Evolutionary conservation across 2,113 vertebrate genomes (phyloP), one percentile per base, ranked within the genome.

Genomic region (Upupa epops): DNA sequence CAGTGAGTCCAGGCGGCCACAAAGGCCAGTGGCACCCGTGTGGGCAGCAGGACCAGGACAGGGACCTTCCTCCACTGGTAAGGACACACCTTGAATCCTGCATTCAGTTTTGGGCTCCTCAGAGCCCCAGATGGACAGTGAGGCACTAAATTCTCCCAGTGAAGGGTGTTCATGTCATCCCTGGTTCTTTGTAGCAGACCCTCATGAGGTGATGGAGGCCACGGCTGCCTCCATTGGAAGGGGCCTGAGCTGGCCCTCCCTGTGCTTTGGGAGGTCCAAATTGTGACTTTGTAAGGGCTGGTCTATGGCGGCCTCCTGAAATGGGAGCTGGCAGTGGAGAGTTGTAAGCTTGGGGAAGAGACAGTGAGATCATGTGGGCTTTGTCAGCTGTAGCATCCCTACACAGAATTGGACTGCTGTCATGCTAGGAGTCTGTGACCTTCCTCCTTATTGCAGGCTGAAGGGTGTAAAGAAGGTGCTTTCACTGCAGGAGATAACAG

Each of bases 201-300:
- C 20, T 8, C 10, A 25, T 31, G 68, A 34, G 40, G 31, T 7
- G 32, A 59, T 22, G 34, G 49, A 8, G 34, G 31, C 0, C 2
- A 0, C 3, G 65, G 36, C 8, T 11, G n/a, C 13, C 3, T 1
- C 13, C 6, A 7, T 13, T 6, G 28, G 36, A 16, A 49, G 26
- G 49, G 25, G 17, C 2, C 1, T 2, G 52, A 60, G 37, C 2
- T 3, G 1, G n/a, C n/a, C n/a, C 3, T 3, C 2, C 8, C 3
- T 5, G 72, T 32, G 18, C 6, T 5, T 25, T 18, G 11, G 34
- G n/a, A 22, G 68, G 26, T 36, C 15, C 12, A 3, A 6, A 5
- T 34, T 0, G 9, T 52, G 29, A 28, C 12, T 42, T 42, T 37
- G 59, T 11, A 4, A 24, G 54, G 24, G 24, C 20, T 13, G 55